phyloP scores from a whole-genome alignment of 2,113 vertebrate genomes.

The Callorhinus ursinus region DNA sequence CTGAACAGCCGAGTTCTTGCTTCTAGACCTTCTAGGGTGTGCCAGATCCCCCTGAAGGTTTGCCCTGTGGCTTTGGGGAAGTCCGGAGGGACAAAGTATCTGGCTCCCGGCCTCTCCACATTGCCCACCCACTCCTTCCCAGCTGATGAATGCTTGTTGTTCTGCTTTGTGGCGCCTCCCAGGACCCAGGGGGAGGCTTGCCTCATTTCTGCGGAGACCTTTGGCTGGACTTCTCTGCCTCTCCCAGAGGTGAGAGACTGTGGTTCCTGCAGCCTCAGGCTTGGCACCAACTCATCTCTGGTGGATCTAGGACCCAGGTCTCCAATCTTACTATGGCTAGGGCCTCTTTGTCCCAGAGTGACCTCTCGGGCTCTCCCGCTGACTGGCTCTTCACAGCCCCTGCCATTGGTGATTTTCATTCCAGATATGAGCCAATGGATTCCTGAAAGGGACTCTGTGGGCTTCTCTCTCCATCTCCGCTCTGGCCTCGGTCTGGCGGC shows the following conservation, averaged over 20 bases:
- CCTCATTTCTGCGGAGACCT: conserved; percentile 53
- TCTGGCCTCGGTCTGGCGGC: neutral
- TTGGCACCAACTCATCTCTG: conserved; percentile 38
- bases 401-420: conserved; percentile 35
- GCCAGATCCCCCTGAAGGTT: neutral
- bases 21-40: neutral
- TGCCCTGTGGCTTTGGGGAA: neutral
- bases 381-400: neutral
- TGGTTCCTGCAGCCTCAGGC: conserved; percentile 13
- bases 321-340: neutral
- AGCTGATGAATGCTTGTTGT: neutral
- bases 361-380: neutral
- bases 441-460: conserved; percentile 40
- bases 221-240: conserved; percentile 68
- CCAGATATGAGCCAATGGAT: conserved; percentile 12
- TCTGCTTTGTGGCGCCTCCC: neutral
- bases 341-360: conserved; percentile 56
- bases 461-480: neutral
- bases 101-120: neutral
- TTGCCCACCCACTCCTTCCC: neutral
- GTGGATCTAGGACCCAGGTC: conserved; percentile 19
- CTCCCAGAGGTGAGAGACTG: conserved; percentile 53
- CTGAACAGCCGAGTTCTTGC: neutral
- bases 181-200: neutral
- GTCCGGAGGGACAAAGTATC: neutral